phyloP scores from a whole-genome alignment of 1,140 invertebrate genomes.

The roundworm (Caenorhabditis elegans) region WBcel235 BX284605.5:11406001-11406500 shows the following conservation, averaged over 20 bases:
- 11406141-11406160: conserved; percentile 29
- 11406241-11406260: background rate
- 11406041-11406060: background rate
- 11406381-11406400: no score
- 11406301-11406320: background rate
- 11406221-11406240: background rate
- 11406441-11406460: no score
- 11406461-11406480: no score
- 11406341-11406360: no score
- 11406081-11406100: conserved; percentile 30
- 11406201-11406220: conserved; percentile 32
- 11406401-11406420: no score
- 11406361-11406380: no score
- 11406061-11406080: conserved; percentile 13
- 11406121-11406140: conserved; percentile 28
- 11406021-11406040: conserved; percentile 14
- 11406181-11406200: conserved; percentile 9
- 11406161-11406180: background rate
- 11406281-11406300: background rate
- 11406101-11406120: conserved; percentile 28
- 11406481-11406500: no score
- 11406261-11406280: conserved; percentile 11
- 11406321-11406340: no score
- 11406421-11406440: no score
- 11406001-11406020: background rate